Base-by-base conservation (phyloP, 2,888 invertebrate species). In the Brachyptera risi region DNA sequence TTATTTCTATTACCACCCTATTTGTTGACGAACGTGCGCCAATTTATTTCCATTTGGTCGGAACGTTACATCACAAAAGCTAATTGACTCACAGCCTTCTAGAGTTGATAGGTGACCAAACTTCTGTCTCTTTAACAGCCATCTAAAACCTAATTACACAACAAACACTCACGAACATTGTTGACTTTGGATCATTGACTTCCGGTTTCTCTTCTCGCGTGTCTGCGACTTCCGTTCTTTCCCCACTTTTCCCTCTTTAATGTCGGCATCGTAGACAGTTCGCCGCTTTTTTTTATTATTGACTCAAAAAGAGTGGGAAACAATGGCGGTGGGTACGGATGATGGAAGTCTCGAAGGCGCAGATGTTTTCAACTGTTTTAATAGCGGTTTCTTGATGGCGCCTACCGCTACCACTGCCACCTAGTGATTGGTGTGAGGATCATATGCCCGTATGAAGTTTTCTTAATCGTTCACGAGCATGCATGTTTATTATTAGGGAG, bases 61-160 rank as follows among this genome's bases (percentile, higher is more conserved):
- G 17, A n/a, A n/a, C n/a, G n/a, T n/a, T n/a, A n/a, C n/a, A n/a
- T n/a, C n/a, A n/a, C n/a, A n/a, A n/a, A n/a, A n/a, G 26, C 31
- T 11, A 23, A 27, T 23, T 24, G 50, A 35, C 35, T 9, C 35
- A 35, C 35, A 35, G 35, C 35, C 35, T 11, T 35, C 35, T 35
- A 35, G 11, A n/a, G n/a, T n/a, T n/a, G n/a, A n/a, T n/a, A n/a
- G n/a, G n/a, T n/a, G n/a, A n/a, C n/a, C n/a, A n/a, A n/a, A n/a
- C n/a, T n/a, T n/a, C n/a, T n/a, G n/a, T n/a, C n/a, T n/a, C n/a
- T n/a, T n/a, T n/a, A n/a, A n/a, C n/a, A n/a, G n/a, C n/a, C n/a
- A 38, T 17, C n/a, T n/a, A n/a, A n/a, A n/a, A n/a, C n/a, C 50
- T 51, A 51, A 51, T 27, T 51, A 51, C 50, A 51, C 31, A 27